Evolutionary conservation across 2,888 invertebrate genomes (phyloP).

Genomic region (Pandemis cinnamomeana): DNA sequence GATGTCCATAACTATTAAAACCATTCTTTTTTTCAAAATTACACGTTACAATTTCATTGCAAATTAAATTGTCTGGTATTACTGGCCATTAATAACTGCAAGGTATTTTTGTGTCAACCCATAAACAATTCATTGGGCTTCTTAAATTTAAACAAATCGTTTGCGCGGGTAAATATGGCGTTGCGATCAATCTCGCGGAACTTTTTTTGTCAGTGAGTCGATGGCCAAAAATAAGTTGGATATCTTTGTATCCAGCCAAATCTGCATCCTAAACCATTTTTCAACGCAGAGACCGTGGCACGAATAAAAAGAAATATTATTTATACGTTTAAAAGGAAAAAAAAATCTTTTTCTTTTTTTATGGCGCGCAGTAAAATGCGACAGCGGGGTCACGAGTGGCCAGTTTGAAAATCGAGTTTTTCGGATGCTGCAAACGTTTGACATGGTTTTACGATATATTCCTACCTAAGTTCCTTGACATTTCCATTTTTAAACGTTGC

Average conservation of each 20-base stretch:
- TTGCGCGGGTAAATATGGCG: conserved; percentile 23
- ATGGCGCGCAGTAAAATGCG: conserved; percentile 64
- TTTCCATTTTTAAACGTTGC: not conserved
- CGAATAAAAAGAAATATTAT: conserved; percentile 63
- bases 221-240: conserved; percentile 32
- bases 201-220: conserved; percentile 29
- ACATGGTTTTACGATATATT: conserved; percentile 12
- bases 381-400: conserved; percentile 61
- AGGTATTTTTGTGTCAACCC: conserved; percentile 34
- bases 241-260: conserved; percentile 34
- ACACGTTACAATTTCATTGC: conserved; percentile 45
- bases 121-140: conserved; percentile 31
- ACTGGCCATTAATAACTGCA: conserved; percentile 28
- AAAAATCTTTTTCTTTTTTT: conserved; percentile 62
- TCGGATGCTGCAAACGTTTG: conserved; percentile 28
- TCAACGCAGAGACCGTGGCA: conserved; percentile 46
- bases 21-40: conserved; percentile 56
- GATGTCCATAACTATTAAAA: conserved; percentile 61
- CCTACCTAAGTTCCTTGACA: not conserved
- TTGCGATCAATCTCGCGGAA: conserved; percentile 31
- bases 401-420: conserved; percentile 55
- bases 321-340: conserved; percentile 61
- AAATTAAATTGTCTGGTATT: conserved; percentile 33
- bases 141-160: conserved; percentile 36
- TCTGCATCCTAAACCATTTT: conserved; percentile 48